Base-by-base conservation (phyloP, 2,888 invertebrate species). In the Troides aeacus region DNA sequence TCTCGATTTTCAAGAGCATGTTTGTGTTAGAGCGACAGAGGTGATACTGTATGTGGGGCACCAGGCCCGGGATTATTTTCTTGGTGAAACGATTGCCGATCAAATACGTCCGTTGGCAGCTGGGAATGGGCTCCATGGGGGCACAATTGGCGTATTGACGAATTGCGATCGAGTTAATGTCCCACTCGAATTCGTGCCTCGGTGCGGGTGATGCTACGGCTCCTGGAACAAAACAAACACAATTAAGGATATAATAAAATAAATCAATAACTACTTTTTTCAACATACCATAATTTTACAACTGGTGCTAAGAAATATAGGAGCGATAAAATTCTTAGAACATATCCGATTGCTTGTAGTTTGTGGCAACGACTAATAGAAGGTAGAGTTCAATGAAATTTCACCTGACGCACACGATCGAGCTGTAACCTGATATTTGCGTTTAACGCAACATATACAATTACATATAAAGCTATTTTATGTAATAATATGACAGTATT, bases 1-100 rank as follows among this genome's bases (percentile, higher is more conserved):
- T 95, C 86, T 95, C 95, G 80, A 95, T 92, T 89, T 94, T 94
- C 88, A 95, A 89, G 84, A 95, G 94, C 95, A 95, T 95, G 87
- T 95, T 94, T 75, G 84, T 78, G 76, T 82, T 85, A 64, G 80
- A 83, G 21, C 86, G 82, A 69, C 83, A 83, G 80, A 83, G 80
- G 73, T 86, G 85, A 74, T 89, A 85, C 72, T 88, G 86, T 78
- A 84, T 83, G 78, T 83, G 89, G 65, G 85, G 86, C 15, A 79
- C 78, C 23, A 83, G 76, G 36, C 84, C 83, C 50, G 84, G 81
- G 76, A 81, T 79, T 66, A 75, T 79, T 74, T 83, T 87, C 77
- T 81, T 83, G 64, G 84, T 85, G 79, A 83, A 86, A 65, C 83
- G 83, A 77, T 80, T 86, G 73, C 85, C 84, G 78, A 85, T 84